Evolutionary conservation across 2,888 invertebrate species (phyloP), one percentile per base, ranked within the genome.

Genomic region (Selenia dentaria): DNA sequence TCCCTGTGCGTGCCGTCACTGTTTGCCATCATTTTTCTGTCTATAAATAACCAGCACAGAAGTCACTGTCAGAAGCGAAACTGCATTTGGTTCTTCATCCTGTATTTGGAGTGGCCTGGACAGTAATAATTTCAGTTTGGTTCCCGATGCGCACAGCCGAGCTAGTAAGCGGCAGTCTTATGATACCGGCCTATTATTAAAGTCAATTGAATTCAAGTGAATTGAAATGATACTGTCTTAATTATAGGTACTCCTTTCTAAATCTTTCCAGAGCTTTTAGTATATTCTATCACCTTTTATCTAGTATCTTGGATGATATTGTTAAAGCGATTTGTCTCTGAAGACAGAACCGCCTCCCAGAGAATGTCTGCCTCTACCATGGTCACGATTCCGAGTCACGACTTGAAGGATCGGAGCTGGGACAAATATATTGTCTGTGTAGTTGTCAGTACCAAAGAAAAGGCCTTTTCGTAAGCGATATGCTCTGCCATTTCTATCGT

Each of bases 31-130:
- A 27, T 48, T 48, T 48, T 39, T 39, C 36, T 22, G 28, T 40
- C 52, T 59, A 59, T 51, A 50, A 54, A 56, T 59, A 48, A 54
- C 42, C 33, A 43, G 41, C 40, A 52, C 46, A 51, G 38, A 53
- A n/a, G n/a, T n/a, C 42, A 20, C 22, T 42, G 27, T 18, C 31
- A 20, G 14, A 25, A 34, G 10, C 28, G 24, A 38, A 8, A 34
- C 27, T 28, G 8, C 37, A 41, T 41, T 24, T 41, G 33, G 35
- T 40, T 22, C 16, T 16, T 16, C 16, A 16, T 2, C 16, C 41
- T 24, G 37, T 28, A 9, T 10, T 27, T 42, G 14, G 39, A 36
- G 32, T 32, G 37, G 28, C 28, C 16, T 32, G 28, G 32, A 42
- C 33, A 9, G 14, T 38, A 42, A 42, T 48, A 37, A 18, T 25